Percentiles rank a stretch among this genome's conserved stretches.
phyloP scores from a whole-genome alignment of 1,140 invertebrate genomes.

The Oreohelix idahoensis region DNA sequence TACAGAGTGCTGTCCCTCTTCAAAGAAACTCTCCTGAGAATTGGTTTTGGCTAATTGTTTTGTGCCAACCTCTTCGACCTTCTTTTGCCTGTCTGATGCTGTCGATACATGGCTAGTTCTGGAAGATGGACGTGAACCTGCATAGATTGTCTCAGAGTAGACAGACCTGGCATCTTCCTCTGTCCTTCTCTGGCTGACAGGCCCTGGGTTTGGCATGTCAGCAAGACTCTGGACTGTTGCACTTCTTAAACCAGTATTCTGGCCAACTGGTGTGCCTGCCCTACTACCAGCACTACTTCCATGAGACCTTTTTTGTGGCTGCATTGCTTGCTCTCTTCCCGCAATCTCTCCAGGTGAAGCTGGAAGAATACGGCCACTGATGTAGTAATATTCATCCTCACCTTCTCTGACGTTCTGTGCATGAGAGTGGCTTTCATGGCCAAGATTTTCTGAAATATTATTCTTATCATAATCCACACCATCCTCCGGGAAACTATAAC shows the following conservation, averaged over 20 bases:
- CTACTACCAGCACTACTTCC: neutral
- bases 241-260: neutral
- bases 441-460: constrained; percentile 12
- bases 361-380: constrained; percentile 5
- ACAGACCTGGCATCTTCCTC: constrained; percentile 27
- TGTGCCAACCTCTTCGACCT: constrained; percentile 31
- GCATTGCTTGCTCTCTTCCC: neutral
- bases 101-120: constrained; percentile 54
- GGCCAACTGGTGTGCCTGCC: neutral
- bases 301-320: neutral
- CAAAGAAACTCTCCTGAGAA: constrained; percentile 63
- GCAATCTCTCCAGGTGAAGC: neutral
- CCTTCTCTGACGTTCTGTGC: neutral
- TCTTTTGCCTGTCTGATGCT: constrained; percentile 46
- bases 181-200: neutral
- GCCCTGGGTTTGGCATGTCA: neutral
- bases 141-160: constrained; percentile 9
- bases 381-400: constrained; percentile 27
- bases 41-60: constrained; percentile 51
- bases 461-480: constrained; percentile 1
- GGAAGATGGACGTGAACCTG: constrained; percentile 54
- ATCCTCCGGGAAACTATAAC: constrained; percentile 62
- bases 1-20: constrained; percentile 23
- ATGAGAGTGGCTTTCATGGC: neutral
- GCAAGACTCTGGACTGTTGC: neutral